Conservation (phyloP, 2,797 vertebrate genomes). For the Limosa lapponica region DNA sequence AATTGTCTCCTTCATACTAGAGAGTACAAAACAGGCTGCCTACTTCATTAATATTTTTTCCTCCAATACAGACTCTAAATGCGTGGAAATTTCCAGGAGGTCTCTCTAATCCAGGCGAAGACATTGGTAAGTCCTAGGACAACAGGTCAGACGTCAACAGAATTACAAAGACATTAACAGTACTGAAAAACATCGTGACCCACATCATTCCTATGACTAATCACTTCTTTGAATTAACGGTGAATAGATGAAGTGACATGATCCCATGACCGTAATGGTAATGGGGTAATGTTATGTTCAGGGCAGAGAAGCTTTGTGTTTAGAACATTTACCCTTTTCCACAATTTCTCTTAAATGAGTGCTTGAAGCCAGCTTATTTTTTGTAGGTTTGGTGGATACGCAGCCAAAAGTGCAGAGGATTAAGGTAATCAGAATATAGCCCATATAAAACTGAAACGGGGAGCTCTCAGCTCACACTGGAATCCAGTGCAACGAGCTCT, state of each 20-base stretch:
- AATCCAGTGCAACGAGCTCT: not conserved
- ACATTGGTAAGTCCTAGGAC: slow-evolving; percentile 86
- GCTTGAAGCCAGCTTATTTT: not conserved
- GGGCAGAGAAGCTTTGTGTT: not conserved
- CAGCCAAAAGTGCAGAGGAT: not conserved
- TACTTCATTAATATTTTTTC: not conserved
- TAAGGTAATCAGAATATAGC: not conserved
- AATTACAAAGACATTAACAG: not conserved
- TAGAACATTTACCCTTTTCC: not conserved
- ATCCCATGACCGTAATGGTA: not conserved
- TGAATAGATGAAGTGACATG: not conserved
- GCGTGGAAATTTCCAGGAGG: slow-evolving; percentile 97
- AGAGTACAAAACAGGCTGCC: not conserved
- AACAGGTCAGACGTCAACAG: not conserved
- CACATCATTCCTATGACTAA: not conserved
- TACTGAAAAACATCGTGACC: not conserved
- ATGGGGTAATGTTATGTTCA: not conserved
- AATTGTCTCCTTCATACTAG: not conserved
- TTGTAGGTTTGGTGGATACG: not conserved
- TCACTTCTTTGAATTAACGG: not conserved
- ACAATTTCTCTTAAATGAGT: not conserved
- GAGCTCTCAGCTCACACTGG: not conserved
- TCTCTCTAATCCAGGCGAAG: slow-evolving; percentile 91
- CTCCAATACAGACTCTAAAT: slow-evolving; percentile 82
- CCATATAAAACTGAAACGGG: not conserved